Evolutionary conservation across 2,888 invertebrate genomes (phyloP), one percentile per base, ranked within the genome.

Genomic region (Eueremaeus valkanovi): DNA sequence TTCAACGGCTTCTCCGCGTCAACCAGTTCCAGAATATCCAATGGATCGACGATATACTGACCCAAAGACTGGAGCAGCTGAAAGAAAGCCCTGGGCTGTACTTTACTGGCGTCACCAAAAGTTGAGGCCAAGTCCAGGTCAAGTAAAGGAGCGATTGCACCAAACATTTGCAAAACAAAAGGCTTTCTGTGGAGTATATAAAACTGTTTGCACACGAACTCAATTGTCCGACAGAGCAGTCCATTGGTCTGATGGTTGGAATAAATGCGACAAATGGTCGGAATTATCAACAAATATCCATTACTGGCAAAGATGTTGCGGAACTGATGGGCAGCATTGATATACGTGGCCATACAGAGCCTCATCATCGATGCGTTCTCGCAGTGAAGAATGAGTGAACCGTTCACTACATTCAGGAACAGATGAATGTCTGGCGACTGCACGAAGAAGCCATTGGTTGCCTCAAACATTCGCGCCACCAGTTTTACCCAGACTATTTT

Each of bases 401-500:
- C 99, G 81, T 98, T 98, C 3, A 98, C 86, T 0, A 99, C 99
- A 84, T 98, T 99, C 49, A 99, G 87, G 83, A 99, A 99, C 63
- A 99, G 85, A 82, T 97, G 97, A 74, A 99, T 93, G 82, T 99
- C 99, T 24, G 95, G 92, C 0, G 95, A 94, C 81, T 95, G 95
- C 0, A 95, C 95, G 82, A 97, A 95, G 82, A 96, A 95, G 2
- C 95, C 95, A 0, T 95, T 94, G 95, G 97, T 97, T 0, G 95
- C 95, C 84, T 94, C 94, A 82, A 97, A 97, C 95, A 98, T 95
- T 70, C 95, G 89, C 0, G 94, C 92, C 81, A 97, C 95, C 45
- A 98, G 85, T 78, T 95, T 91, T 1, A 96, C 94, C 99, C 99
- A 99, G 89, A 95, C 95, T 82, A 96, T 95, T 84, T 99, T 99